Evolutionary conservation across 2,888 invertebrate species (phyloP).

Genomic region (Oconnorella tubifera): DNA sequence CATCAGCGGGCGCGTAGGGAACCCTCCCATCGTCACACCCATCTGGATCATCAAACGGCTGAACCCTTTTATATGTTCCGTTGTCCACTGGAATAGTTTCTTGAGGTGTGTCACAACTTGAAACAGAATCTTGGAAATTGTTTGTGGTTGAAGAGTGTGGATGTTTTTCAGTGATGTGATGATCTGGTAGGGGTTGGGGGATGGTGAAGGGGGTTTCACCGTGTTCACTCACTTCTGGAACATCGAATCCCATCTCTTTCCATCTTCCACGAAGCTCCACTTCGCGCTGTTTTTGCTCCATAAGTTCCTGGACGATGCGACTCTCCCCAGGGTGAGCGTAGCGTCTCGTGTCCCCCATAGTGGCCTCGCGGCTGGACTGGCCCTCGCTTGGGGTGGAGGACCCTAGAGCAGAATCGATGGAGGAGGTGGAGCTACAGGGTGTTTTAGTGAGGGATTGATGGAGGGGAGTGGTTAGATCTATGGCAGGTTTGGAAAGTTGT

Average conservation of each 20-base stretch:
- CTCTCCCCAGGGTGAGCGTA: slow-evolving; percentile 47
- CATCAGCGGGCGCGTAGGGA: slow-evolving; percentile 38
- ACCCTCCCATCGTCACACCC: slow-evolving; percentile 13
- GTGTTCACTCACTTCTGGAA: slow-evolving; percentile 13
- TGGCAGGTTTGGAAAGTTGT: too few species aligned
- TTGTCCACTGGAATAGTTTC: neutral
- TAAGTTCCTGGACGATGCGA: slow-evolving; percentile 58
- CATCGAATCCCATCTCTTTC: slow-evolving; percentile 25
- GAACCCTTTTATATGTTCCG: slow-evolving; percentile 11
- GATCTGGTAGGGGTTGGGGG: slow-evolving; percentile 22
- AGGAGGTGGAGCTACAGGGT: too few species aligned
- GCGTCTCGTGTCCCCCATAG: too few species aligned
- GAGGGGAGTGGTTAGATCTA: too few species aligned
- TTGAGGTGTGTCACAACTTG: neutral
- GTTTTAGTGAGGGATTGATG: too few species aligned
- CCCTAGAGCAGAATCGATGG: too few species aligned
- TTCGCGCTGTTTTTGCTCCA: slow-evolving; percentile 58
- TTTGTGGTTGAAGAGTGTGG: neutral
- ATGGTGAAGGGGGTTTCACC: slow-evolving; percentile 25
- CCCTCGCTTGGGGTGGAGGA: too few species aligned
- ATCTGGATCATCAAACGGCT: slow-evolving; percentile 14
- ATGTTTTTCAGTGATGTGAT: neutral
- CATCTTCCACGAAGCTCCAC: slow-evolving; percentile 56
- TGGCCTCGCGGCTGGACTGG: too few species aligned
- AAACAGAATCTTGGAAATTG: neutral